Conservation (phyloP, 2,113 vertebrate species). For the Cyanoderma ruficeps region DNA sequence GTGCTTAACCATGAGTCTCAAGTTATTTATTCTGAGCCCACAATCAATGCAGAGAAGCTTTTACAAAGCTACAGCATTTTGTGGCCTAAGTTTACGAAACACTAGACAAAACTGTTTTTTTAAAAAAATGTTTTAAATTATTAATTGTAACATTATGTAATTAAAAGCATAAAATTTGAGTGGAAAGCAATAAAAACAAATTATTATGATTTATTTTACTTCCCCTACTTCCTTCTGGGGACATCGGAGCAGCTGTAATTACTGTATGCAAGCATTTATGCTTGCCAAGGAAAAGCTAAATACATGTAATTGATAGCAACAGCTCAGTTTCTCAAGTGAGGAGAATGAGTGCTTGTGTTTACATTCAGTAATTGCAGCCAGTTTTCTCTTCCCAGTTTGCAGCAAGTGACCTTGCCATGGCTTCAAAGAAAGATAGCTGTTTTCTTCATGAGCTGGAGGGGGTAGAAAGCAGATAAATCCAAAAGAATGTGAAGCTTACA, state of each 20-base stretch:
- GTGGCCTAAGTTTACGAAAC: background rate
- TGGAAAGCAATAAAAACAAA: background rate
- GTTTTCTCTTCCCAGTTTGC: background rate
- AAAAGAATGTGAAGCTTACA: fast-evolving
- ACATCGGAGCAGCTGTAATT: background rate
- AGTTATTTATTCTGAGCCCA: background rate
- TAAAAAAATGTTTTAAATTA: background rate
- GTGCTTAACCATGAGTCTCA: background rate
- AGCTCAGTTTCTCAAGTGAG: slow-evolving; percentile 14
- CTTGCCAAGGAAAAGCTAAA: slow-evolving; percentile 24
- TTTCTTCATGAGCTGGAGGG: background rate
- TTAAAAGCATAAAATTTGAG: slow-evolving; percentile 1
- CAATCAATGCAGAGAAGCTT: background rate
- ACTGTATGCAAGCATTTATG: background rate
- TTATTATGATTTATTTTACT: background rate
- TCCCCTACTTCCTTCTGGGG: background rate
- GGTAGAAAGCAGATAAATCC: background rate
- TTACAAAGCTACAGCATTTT: background rate
- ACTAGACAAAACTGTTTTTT: background rate
- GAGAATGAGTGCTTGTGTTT: slow-evolving; percentile 2
- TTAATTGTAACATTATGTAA: background rate
- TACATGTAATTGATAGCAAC: background rate
- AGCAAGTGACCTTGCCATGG: background rate
- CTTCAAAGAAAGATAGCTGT: background rate
- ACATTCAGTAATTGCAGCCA: background rate